Percentiles rank a stretch among this genome's conserved stretches.
phyloP scores from a whole-genome alignment of 2,888 invertebrate species.

The Pherbina coryleti region DNA sequence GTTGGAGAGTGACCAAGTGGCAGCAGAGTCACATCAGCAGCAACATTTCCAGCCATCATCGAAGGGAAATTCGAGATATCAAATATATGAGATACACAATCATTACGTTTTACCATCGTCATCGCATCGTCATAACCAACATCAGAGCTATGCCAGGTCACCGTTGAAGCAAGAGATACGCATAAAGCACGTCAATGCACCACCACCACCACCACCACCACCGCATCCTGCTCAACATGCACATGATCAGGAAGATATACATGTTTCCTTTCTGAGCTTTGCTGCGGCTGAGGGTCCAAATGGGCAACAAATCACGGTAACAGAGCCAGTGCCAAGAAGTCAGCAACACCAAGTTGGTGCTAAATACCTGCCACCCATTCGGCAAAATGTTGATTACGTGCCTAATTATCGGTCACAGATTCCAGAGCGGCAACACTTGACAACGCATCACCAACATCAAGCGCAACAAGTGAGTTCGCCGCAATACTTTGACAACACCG shows the following conservation, averaged over 20 bases:
- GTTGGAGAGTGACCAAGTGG: background rate
- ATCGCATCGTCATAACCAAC: background rate
- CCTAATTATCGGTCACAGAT: too few species aligned
- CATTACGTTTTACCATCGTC: conserved; percentile 44
- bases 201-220: conserved; percentile 17
- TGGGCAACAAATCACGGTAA: conserved; percentile 34
- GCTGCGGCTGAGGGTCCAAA: conserved; percentile 40
- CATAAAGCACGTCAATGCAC: conserved; percentile 49
- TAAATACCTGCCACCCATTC: background rate
- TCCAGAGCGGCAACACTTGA: conserved; percentile 3
- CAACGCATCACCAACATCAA: background rate
- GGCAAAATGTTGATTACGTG: background rate
- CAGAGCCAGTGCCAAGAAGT: conserved; percentile 29
- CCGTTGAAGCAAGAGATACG: conserved; percentile 47
- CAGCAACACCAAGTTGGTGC: conserved; percentile 4
- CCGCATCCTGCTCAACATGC: background rate
- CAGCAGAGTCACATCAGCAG: background rate
- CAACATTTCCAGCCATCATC: conserved; percentile 43
- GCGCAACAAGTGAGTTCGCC: background rate
- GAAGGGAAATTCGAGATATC: conserved; percentile 56
- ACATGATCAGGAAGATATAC: conserved; percentile 53
- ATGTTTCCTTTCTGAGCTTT: conserved; percentile 55
- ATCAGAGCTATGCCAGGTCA: conserved; percentile 41
- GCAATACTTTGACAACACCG: background rate
- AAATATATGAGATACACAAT: conserved; percentile 61